Conservation (phyloP, 2,113 vertebrate genomes). For the Oryctolagus cuniculus region mOryCun1.1 NC_091432.1:213782501-213783000, state of each 20-base stretch:
- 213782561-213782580: not conserved
- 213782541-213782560: not conserved
- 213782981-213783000: not conserved
- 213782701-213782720: not conserved
- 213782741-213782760: not conserved
- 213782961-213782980: not conserved
- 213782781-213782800: not conserved
- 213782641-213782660: not conserved
- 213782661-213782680: conserved; percentile 38
- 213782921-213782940: not conserved
- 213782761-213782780: not conserved
- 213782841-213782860: not conserved
- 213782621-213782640: not conserved
- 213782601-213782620: not conserved
- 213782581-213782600: not conserved
- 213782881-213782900: not conserved
- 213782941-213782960: not conserved
- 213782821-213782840: not conserved
- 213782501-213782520: not conserved
- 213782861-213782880: not conserved
- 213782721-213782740: not conserved
- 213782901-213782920: not conserved
- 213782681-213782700: not conserved
- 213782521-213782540: not conserved
- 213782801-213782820: not conserved